A percentile compares a stretch with the other conserved stretches of the same genome.
phyloP scores from a whole-genome alignment of 2,888 invertebrate species.

The Cephus sareptanus region DNA sequence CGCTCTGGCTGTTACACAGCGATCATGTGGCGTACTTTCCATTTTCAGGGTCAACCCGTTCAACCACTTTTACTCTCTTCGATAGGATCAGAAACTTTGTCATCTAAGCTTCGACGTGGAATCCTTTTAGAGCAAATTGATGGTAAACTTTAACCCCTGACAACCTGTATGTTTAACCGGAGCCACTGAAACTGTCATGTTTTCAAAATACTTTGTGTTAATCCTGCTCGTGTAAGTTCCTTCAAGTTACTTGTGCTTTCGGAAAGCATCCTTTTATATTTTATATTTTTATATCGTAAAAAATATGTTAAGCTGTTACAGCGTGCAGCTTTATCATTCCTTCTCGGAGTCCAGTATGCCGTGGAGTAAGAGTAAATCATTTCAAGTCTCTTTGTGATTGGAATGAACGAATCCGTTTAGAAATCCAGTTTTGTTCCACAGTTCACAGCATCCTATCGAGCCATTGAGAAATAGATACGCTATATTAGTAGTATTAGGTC shows the following conservation, averaged over 20 bases:
- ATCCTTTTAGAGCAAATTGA: no score
- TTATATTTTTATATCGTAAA: neutral
- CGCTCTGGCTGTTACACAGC: neutral
- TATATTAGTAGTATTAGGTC: neutral
- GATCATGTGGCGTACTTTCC: slow-evolving; percentile 20
- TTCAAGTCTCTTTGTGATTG: neutral
- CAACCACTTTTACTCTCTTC: slow-evolving; percentile 22
- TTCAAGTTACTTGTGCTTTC: neutral
- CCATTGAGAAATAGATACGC: neutral
- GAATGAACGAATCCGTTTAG: neutral
- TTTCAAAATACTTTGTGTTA: neutral
- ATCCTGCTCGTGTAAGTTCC: no score
- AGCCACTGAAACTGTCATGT: neutral
- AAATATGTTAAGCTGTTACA: neutral
- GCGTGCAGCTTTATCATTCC: neutral
- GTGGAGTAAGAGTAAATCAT: neutral
- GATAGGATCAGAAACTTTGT: slow-evolving; percentile 9
- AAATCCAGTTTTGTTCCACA: neutral
- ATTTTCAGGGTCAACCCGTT: slow-evolving; percentile 24
- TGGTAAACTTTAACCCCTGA: neutral
- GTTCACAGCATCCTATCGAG: neutral
- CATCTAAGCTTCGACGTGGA: neutral
- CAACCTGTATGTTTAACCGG: neutral
- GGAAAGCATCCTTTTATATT: neutral
- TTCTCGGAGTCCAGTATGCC: neutral